Evolutionary conservation across 2,797 vertebrate species (phyloP), one percentile per base, ranked within the genome.

Genomic region (Tapera naevia): DNA sequence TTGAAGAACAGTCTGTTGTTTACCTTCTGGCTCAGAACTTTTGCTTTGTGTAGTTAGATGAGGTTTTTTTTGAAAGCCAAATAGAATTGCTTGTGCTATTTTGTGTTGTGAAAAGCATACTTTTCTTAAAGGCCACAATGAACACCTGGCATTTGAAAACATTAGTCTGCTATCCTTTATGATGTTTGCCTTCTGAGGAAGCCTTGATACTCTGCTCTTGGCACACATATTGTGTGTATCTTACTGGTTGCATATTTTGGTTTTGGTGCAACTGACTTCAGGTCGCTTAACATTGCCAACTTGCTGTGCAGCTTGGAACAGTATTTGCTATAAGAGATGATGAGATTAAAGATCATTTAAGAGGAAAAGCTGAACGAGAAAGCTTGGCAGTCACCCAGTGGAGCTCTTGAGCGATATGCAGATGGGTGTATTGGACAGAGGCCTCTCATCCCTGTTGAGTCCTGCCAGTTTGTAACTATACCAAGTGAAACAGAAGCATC

Each of bases 141-240:
- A 76, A 60, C 37, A 16, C 10, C 21, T 60, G 22, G 54, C 11
- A 64, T 73, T 45, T 53, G 48, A 64, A 82, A 50, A 69, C 28
- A 25, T 5, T 62, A 17, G 21, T 51, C 24, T 69, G 46, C 7
- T 83, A 11, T 43, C 43, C 25, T 73, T 75, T 32, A 11, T 51
- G 37, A 14, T 76, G n/a, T 48, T 73, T 79, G 53, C 14, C 39
- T 43, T 80, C 56, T 61, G 33, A 32, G 46, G 71, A 81, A 39
- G 69, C 22, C 57, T n/a, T 10, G 1, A 12, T 50, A 67, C 53
- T 70, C 13, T 88, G 57, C 64, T 66, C 11, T 62, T 72, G 28
- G 32, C 60, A 37, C 6, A 7, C 0, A 0, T 37, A 7, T 17
- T 48, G 4, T 32, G 21, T 33, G 24, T 71, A 17, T 73, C n/a